These are phyloP conservation scores for Bombus confusus DNA, from an alignment of 1,140 invertebrate species.

Conservation along the genomic window DNA sequence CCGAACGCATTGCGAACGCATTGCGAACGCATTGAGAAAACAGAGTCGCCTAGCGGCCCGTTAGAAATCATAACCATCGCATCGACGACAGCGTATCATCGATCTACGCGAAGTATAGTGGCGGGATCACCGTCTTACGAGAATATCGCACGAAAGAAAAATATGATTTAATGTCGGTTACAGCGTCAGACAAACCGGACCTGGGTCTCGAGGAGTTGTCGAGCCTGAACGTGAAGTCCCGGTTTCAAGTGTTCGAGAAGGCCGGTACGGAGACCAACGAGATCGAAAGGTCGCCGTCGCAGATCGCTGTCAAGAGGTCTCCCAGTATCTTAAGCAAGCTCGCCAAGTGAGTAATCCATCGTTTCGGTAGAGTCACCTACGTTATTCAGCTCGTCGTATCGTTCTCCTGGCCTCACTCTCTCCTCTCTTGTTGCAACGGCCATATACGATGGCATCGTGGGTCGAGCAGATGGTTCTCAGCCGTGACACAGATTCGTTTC, in stretches of 20 bases:
- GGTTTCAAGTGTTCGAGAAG: conserved; percentile 93
- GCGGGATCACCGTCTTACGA: not conserved
- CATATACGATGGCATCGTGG: not conserved
- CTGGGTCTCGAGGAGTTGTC: conserved; percentile 92
- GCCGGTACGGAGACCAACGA: conserved; percentile 80
- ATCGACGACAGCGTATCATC: not conserved
- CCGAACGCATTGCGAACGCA: not conserved
- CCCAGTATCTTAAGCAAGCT: conserved; percentile 91
- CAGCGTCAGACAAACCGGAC: conserved; percentile 94
- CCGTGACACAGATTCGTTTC: conserved; percentile 54
- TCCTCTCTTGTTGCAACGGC: not conserved
- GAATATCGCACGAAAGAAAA: not conserved
- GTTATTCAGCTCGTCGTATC: not conserved
- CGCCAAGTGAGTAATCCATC: conserved; percentile 86
- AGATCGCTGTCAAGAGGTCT: conserved; percentile 88
- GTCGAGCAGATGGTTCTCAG: conserved; percentile 30
- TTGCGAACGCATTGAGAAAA: too few relatives aligned
- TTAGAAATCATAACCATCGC: conserved; percentile 5
- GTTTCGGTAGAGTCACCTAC: not conserved
- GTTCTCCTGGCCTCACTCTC: conserved; percentile 1
- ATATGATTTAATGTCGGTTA: conserved; percentile 64
- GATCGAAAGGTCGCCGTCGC: conserved; percentile 84
- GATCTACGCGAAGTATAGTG: not conserved
- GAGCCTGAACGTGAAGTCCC: conserved; percentile 91
- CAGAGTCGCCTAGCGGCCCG: not conserved